Base-by-base conservation (phyloP, 2,113 vertebrate species). In the Muntiacus muntjak region DNA sequence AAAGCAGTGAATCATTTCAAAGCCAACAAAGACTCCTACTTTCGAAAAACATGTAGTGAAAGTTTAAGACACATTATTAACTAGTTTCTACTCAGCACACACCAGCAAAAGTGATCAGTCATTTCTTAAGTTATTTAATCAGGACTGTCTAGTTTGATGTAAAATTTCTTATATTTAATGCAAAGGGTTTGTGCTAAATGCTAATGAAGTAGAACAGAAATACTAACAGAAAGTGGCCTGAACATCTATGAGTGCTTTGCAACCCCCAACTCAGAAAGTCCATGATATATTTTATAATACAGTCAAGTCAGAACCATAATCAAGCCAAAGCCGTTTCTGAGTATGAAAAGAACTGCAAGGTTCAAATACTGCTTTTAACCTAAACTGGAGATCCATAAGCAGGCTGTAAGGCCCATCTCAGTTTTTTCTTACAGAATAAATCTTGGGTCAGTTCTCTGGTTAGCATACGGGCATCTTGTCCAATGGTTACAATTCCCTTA, bases 1-100 rank as follows among this genome's bases (percentile, higher is more conserved):
- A 74, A 82, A 94, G 36, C 54, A 74, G 84, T 82, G 40, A 92
- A 87, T 93, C 78, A 83, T 47, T 92, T 92, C 62, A 88, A 83
- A 88, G 60, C 54, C 76, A 83, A 94, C 86, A 71, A 21, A 89
- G 54, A 54, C 21, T 30, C 9, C n/a, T 82, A 76, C 47, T 88
- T 79, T 76, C 5, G 26, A 67, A 87, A 93, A 58, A 16, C 67
- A 85, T 1, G 40, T 6, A 92, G 55, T 83, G 14, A 84, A 83
- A 81, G 40, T 55, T 86, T 50, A 88, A 92, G 55, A 97, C 13
- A 90, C 12, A 40, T 83, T 81, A 78, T 52, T 92, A 88, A 92
- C 52, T 36, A 82, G 47, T 89, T 92, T 89, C 5, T 64, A 84
- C 54, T 83, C 23, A 87, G 88, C n/a, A 86, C 30, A 28, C 1